Evolutionary conservation across 2,888 invertebrate genomes (phyloP).

Genomic region (Orchesellides sinensis): DNA sequence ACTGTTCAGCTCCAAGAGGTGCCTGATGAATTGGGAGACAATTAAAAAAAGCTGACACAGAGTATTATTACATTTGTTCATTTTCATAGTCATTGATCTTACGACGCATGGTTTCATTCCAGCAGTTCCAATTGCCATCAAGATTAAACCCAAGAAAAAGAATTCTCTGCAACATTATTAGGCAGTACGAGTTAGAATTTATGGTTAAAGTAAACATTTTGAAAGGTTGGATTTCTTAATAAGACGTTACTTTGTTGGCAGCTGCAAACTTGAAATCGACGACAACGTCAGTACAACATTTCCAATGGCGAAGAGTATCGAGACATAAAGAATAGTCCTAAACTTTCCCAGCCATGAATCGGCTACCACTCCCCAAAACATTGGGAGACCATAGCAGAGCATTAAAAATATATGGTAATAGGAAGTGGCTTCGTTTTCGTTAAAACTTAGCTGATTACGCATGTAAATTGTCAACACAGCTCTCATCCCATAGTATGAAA

Average conservation of each 20-base stretch:
- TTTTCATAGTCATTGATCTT: background rate
- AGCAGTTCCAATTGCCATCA: constrained; percentile 93
- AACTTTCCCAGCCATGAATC: constrained; percentile 95
- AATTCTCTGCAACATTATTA: background rate
- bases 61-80: background rate
- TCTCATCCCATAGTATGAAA: constrained; percentile 98
- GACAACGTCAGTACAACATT: constrained; percentile 65
- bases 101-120: constrained; percentile 97
- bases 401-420: constrained; percentile 93
- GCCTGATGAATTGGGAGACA: too few species aligned
- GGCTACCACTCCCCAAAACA: constrained; percentile 94
- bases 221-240: background rate
- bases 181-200: background rate
- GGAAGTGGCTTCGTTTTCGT: constrained; percentile 87
- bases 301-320: constrained; percentile 68
- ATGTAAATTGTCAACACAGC: constrained; percentile 96
- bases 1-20: constrained; percentile 97
- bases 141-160: constrained; percentile 77
- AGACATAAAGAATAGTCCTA: constrained; percentile 69
- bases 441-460: constrained; percentile 85
- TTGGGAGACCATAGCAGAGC: constrained; percentile 92
- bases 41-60: background rate
- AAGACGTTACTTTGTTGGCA: constrained; percentile 66
- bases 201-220: background rate
- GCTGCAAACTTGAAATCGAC: constrained; percentile 65